phyloP scores from a whole-genome alignment of 2,113 vertebrate species.

The Trogon melanurus region DNA sequence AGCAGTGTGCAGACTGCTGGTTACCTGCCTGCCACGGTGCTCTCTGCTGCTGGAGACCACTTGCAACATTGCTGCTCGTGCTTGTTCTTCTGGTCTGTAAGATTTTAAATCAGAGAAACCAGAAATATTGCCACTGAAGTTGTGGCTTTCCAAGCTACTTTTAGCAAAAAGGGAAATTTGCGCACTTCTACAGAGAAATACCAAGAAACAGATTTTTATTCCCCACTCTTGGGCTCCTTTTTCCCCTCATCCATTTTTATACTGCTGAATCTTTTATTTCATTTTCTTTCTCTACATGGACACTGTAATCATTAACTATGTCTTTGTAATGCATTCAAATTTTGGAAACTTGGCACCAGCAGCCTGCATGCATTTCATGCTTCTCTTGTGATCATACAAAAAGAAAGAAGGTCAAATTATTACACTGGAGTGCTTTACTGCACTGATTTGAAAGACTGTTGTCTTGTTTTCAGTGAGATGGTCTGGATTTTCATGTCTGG shows the following conservation, averaged over 20 bases:
- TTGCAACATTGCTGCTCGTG: not conserved
- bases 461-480: not conserved
- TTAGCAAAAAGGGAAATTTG: not conserved
- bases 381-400: not conserved
- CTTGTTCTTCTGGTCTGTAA: not conserved
- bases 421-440: not conserved
- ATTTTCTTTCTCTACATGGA: not conserved
- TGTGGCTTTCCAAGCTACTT: not conserved
- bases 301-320: not conserved
- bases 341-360: not conserved
- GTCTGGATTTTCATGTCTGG: not conserved
- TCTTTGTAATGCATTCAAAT: not conserved
- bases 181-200: not conserved
- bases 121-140: not conserved
- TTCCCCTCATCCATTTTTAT: not conserved
- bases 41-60: not conserved
- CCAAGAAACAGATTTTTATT: not conserved
- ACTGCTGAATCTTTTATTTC: not conserved
- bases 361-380: not conserved
- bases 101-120: not conserved
- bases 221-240: not conserved
- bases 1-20: rapidly evolving
- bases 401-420: not conserved
- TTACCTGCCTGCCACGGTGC: not conserved
- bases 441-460: not conserved